Base-by-base conservation (phyloP, 1,140 invertebrate genomes). In the Chlorops oryzae region DNA sequence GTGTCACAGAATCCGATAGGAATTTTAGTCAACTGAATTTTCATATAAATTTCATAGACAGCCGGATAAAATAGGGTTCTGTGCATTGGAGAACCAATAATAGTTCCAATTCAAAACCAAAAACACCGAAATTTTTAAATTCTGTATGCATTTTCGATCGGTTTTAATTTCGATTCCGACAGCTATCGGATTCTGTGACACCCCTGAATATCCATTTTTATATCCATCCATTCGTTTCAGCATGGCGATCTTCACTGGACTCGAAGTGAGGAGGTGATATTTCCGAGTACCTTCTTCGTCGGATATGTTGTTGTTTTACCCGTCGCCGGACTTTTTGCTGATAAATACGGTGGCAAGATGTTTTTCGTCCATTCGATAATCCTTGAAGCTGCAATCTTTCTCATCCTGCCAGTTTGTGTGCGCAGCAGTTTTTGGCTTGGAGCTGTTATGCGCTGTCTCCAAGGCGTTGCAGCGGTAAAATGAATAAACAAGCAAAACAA, bases 261-360 rank as follows among this genome's bases (percentile, higher is more conserved):
- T 3, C 58, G 66, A 3, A 50, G 39, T 6, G 58, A 70, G 51
- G 60, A 63, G 40, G 32, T 69, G 5, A 37, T 50, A 0, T 59
- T 70, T 28, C 57, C 59, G 0, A 58, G 66, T 2, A 41, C 54
- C 1, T 67, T 62, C 32, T 70, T 59, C 47, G 69, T 70, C 34
- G 66, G 66, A 27, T 70, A 59, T 13, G 56, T 69, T 4, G 39
- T 63, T 15, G 56, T 58, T 2, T 34, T 65, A 3, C 62, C 60
- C 0, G 7, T 70, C 5, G 61, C 63, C 3, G 66, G 66, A 22
- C 54, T 57, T 15, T 35, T 70, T 23, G 50, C 63, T 0, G 66
- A 69, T 20, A 47, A 58, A 10, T 70, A 56, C 34, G 65, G 66
- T 25, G 65, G 63, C 40, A 70, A 70, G 39, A 4, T 45, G 2